Base-by-base conservation (phyloP, 2,113 vertebrate species). In the Campylorhamphus procurvoides region DNA sequence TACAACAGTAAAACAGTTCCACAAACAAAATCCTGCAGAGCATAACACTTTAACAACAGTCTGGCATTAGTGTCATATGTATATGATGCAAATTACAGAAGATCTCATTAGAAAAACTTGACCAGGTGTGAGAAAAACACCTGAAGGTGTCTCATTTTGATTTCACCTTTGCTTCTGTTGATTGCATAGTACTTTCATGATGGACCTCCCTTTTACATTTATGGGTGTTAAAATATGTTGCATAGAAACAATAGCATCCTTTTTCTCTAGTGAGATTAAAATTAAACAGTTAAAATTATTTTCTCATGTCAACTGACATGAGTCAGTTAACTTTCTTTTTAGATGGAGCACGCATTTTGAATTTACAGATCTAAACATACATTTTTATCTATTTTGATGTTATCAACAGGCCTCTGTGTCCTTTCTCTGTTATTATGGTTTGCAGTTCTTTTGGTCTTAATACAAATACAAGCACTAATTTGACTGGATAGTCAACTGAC, bases 271-370 rank as follows among this genome's bases (percentile, higher is more conserved):
- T 35, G 18, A 46, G 14, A 33, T 47, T 3, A 50, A 84, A 81
- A 68, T 7, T 14, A 10, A 28, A 56, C 9, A 0, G 0, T 22
- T 53, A 42, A 50, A 42, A n/a, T 6, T 28, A 37, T 50, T 78
- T 84, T 81, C 20, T 69, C 4, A 47, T 76, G 62, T 62, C 14
- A 80, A 37, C 4, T 23, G 15, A 40, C 10, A 46, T 1, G 46
- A 77, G 6, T 33, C 3, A 23, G 14, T 37, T 81, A n/a, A 18
- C 79, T 27, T 27, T 47, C 8, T 40, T 82, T 72, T 76, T 24
- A 66, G 8, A 4, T 50, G 27, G 11, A 12, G 6, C 18, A 73
- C 3, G 3, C 1, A 18, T 7, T 80, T 79, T 27, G 10, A 62
- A 60, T 81, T 84, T 81, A 72, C 28, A 89, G 7, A 81, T 56